A percentile compares a stretch with the other conserved stretches of the same genome.
Conservation (phyloP, 1,140 invertebrate species). For the Apis mellifera region DNA sequence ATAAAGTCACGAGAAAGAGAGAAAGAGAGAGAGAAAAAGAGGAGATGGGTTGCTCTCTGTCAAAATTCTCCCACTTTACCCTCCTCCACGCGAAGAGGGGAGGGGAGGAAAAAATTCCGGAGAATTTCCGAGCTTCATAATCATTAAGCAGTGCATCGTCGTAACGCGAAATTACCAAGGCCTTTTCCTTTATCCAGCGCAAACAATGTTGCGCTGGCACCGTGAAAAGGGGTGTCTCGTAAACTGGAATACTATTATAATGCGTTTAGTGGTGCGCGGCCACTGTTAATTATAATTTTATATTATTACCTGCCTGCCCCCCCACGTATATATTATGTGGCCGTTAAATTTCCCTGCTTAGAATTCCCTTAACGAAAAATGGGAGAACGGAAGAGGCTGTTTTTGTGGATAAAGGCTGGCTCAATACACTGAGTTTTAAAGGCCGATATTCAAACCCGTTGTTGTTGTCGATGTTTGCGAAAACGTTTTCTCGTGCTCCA, state of each 20-base stretch:
- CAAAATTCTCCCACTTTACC: not conserved
- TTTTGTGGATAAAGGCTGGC: too few species aligned
- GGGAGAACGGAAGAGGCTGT: not conserved
- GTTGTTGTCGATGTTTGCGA: not conserved
- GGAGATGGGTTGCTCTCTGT: not conserved
- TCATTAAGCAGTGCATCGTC: slow-evolving; percentile 24
- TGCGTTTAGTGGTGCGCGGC: slow-evolving; percentile 1
- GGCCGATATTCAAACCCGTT: not conserved
- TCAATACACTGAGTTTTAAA: not conserved
- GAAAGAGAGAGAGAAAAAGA: too few species aligned
- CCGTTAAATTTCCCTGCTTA: not conserved
- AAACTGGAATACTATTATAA: slow-evolving; percentile 31
- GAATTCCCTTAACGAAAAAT: slow-evolving; percentile 7
- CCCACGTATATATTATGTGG: not conserved
- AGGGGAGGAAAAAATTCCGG: not conserved
- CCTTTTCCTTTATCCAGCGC: not conserved
- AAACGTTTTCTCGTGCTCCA: not conserved
- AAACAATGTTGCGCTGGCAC: not conserved
- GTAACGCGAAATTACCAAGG: slow-evolving; percentile 21
- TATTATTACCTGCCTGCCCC: slow-evolving; percentile 20
- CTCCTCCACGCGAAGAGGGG: too few species aligned
- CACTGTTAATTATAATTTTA: slow-evolving; percentile 37
- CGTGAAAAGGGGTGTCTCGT: slow-evolving; percentile 17
- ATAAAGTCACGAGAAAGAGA: not conserved
- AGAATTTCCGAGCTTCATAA: slow-evolving; percentile 5